These are phyloP conservation scores for Falco naumanni DNA, from an alignment of 2,797 vertebrate species.

Conservation along the genomic window DNA sequence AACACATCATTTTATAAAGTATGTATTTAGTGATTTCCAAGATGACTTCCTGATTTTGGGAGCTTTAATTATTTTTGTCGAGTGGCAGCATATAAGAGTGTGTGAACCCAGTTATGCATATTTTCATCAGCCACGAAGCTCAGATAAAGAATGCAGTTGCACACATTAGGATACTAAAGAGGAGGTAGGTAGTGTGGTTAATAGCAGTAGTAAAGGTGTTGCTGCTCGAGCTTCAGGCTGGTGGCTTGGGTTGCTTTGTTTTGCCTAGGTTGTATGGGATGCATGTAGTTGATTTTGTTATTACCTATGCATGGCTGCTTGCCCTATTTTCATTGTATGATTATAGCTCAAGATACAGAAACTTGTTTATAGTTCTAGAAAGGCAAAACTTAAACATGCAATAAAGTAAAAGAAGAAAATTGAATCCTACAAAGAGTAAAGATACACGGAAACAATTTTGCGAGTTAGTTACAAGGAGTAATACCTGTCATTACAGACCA, in stretches of 20 bases:
- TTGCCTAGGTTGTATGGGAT: background rate
- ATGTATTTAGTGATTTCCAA: background rate
- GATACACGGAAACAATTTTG: background rate
- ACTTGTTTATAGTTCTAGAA: background rate
- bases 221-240: background rate
- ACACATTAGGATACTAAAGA: fast-evolving
- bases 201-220: background rate
- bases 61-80: background rate
- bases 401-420: background rate
- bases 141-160: background rate
- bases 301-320: background rate
- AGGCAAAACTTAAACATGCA: background rate
- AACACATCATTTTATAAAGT: background rate
- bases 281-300: background rate
- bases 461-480: background rate
- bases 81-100: background rate
- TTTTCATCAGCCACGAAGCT: background rate
- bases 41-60: background rate
- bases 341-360: background rate
- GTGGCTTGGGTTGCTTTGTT: background rate
- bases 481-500: background rate
- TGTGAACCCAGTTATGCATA: background rate
- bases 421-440: background rate
- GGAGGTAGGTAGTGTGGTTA: background rate
- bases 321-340: fast-evolving